A percentile compares a stretch with the other conserved stretches of the same genome.
Evolutionary conservation across 2,113 vertebrate genomes (phyloP).

Genomic region (Ploceus nigricollis): DNA sequence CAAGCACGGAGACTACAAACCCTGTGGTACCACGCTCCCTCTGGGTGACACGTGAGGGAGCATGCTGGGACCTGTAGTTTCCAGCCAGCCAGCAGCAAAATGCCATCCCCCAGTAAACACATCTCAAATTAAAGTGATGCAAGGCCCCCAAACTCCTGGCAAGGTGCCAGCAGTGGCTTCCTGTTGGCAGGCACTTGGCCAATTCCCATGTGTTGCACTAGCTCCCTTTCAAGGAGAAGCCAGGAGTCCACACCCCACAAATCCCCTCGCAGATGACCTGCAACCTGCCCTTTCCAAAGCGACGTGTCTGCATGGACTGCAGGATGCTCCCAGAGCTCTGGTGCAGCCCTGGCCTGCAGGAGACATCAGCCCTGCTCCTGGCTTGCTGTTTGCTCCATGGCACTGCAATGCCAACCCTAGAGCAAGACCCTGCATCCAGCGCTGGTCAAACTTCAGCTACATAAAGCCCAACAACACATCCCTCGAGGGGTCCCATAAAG

Average conservation of each 20-base stretch:
- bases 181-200: not conserved
- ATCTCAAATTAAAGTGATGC: not conserved
- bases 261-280: fast-evolving
- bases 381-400: not conserved
- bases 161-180: not conserved
- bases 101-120: not conserved
- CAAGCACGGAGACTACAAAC: fast-evolving
- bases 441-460: not conserved
- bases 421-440: not conserved
- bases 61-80: slow-evolving; percentile 51
- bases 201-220: not conserved
- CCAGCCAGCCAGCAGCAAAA: slow-evolving; percentile 31
- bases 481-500: not conserved
- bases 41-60: not conserved
- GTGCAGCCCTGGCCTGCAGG: not conserved
- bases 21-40: fast-evolving
- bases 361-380: not conserved
- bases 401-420: fast-evolving
- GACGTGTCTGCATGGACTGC: fast-evolving
- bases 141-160: not conserved
- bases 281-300: fast-evolving
- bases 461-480: not conserved
- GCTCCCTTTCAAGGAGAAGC: not conserved
- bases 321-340: not conserved
- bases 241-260: not conserved